Evolutionary conservation across 2,113 vertebrate species (phyloP).

Genomic region (Paralichthys olivaceus): DNA sequence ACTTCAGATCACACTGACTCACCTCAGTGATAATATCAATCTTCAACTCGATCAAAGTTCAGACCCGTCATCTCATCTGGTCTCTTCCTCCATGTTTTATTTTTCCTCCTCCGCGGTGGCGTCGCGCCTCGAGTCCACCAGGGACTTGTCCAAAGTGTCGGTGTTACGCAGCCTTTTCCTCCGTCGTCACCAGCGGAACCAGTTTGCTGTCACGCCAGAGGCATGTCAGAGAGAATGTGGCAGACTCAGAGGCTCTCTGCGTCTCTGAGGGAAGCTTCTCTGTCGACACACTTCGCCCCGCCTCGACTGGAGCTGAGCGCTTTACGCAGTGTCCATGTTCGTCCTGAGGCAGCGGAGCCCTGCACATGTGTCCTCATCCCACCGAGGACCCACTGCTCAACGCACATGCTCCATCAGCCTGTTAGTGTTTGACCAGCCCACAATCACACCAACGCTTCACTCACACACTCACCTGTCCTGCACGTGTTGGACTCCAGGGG

Average conservation of each 20-base stretch:
- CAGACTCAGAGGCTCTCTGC: background rate
- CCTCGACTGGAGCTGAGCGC: constrained; percentile 35
- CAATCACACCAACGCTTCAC: background rate
- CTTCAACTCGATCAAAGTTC: constrained; percentile 18
- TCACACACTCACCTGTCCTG: background rate
- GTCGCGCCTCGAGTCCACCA: constrained; percentile 25
- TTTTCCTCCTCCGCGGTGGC: background rate
- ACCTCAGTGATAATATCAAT: background rate
- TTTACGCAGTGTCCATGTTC: background rate
- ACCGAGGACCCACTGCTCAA: too few relatives aligned
- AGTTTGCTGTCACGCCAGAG: constrained; percentile 73
- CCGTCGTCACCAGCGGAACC: constrained; percentile 63
- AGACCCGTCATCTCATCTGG: constrained; percentile 20
- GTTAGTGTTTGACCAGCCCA: background rate
- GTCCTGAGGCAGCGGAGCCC: constrained; percentile 14
- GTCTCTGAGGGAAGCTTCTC: background rate
- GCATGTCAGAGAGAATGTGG: constrained; percentile 60
- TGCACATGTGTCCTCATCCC: constrained; percentile 20
- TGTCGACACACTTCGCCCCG: constrained; percentile 44
- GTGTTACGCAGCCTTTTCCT: constrained; percentile 1
- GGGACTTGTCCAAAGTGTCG: constrained; percentile 25
- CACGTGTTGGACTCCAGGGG: background rate
- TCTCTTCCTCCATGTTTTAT: constrained; percentile 10
- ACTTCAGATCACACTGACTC: background rate
- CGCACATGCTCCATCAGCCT: background rate